Evolutionary conservation across 2,113 vertebrate species (phyloP), one percentile per base, ranked within the genome.

Genomic region (Leucosticte australis): DNA sequence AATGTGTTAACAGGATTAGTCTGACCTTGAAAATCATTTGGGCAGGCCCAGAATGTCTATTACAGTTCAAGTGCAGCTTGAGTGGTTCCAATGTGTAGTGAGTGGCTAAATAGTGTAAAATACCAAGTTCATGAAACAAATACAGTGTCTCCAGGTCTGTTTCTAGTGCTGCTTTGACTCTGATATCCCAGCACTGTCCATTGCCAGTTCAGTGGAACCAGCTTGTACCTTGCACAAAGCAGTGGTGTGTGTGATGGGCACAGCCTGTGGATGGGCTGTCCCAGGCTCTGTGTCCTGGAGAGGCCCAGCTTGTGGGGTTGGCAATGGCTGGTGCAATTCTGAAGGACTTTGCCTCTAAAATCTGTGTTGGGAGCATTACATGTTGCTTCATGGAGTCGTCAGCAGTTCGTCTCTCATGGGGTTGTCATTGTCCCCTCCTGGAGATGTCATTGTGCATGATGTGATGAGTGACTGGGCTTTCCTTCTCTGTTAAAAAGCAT

Each of bases 191-290:
- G 4, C 42, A 15, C 24, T 52, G 41, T 39, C 27, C 16, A 5
- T 18, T 49, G 24, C 47, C 33, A 52, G 63, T 56, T 88, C 68
- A 26, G 56, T 63, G 28, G 52, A 56, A 64, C 21, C 55, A 77
- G 60, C 10, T 23, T 8, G 20, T 28, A 15, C 22, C 33, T 59
- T 80, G 70, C 22, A 41, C 0, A 13, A 52, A 65, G 63, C 33
- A 16, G 35, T 18, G 42, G 20, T 0, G 0, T 2, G 23, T 0
- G 0, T 2, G 3, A 11, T 31, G 71, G 14, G 44, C 8, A 15
- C 68, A 22, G 22, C n/a, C 76, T 57, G 31, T 21, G 39, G 21
- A 9, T 35, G 65, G 30, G 62, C 35, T 75, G 4, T 30, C 44
- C 74, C 33, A 13, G 33, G 17, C 21, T 42, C n/a, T 47, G 30